phyloP scores from a whole-genome alignment of 2,797 vertebrate genomes.

The Leptodactylus fallax region DNA sequence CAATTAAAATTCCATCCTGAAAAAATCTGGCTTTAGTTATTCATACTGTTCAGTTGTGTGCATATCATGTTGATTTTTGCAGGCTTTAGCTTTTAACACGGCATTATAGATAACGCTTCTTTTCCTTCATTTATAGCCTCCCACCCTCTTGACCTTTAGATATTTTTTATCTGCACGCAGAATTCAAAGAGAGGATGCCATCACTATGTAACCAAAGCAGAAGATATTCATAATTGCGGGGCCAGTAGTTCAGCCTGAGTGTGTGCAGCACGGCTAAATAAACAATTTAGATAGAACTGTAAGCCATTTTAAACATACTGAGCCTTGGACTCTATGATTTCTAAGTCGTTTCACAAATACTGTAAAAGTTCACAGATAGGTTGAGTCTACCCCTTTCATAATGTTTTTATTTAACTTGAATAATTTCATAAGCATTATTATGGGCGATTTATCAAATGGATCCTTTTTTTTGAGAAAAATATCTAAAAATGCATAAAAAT shows the following conservation, averaged over 20 bases:
- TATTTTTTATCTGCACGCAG: constrained; percentile 69
- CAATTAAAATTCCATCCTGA: background rate
- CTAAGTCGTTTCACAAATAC: constrained; percentile 66
- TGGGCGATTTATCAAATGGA: background rate
- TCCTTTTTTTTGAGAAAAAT: background rate
- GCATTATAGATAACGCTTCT: constrained; percentile 67
- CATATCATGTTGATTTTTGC: constrained; percentile 66
- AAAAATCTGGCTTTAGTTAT: constrained; percentile 70
- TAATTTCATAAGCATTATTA: background rate
- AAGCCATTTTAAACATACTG: constrained; percentile 68
- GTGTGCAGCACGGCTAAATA: constrained; percentile 68
- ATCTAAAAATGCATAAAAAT: background rate
- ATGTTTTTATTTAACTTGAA: background rate
- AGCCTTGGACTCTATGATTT: constrained; percentile 59
- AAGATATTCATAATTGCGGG: constrained; percentile 70
- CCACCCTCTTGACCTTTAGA: constrained; percentile 68
- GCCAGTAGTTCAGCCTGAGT: constrained; percentile 70
- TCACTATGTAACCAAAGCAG: constrained; percentile 65
- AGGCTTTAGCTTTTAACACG: constrained; percentile 60
- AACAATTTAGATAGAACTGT: constrained; percentile 69
- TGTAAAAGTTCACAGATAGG: constrained; percentile 67
- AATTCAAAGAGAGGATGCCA: constrained; percentile 71
- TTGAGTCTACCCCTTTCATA: constrained; percentile 62
- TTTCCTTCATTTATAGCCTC: constrained; percentile 60
- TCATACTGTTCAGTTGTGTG: constrained; percentile 10